A percentile compares a stretch with the other conserved stretches of the same genome.
phyloP scores from a whole-genome alignment of 1,140 invertebrate species.

The Diprion similis region DNA sequence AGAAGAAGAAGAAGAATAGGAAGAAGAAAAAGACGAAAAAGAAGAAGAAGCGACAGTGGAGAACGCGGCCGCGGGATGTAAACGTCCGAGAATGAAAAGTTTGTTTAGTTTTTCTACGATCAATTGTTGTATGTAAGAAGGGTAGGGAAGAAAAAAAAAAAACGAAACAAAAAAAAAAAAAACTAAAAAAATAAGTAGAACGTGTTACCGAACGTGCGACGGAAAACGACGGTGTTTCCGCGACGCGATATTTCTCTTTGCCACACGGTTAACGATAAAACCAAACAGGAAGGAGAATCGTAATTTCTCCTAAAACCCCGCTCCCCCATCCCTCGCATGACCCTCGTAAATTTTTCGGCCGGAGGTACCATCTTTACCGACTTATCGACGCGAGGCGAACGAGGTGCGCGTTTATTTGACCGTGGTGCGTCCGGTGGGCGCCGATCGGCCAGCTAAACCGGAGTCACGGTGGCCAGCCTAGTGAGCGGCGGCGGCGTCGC shows the following conservation, averaged over 20 bases:
- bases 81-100: background rate
- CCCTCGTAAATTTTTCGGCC: no score
- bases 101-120: background rate
- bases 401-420: no score
- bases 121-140: slow-evolving; percentile 7
- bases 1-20: slow-evolving; percentile 6
- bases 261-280: no score
- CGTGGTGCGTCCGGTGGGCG: background rate
- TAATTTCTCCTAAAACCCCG: no score
- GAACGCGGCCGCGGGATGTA: slow-evolving; percentile 8
- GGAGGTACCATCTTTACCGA: no score
- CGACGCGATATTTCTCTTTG: background rate
- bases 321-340: no score
- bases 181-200: no score
- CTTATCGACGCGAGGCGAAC: no score
- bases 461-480: slow-evolving; percentile 57
- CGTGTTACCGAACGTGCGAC: background rate
- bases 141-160: slow-evolving; percentile 2
- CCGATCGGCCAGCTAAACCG: slow-evolving; percentile 16
- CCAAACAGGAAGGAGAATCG: no score
- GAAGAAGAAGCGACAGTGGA: slow-evolving; percentile 20
- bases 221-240: background rate
- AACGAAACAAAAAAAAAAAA: background rate
- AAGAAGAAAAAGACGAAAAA: slow-evolving; percentile 14
- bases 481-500: slow-evolving; percentile 56